Percentiles rank a stretch among this genome's conserved stretches.
These are phyloP conservation scores for Lonchura striata DNA, from an alignment of 2,113 vertebrate genomes.

Conservation along the genomic window DNA sequence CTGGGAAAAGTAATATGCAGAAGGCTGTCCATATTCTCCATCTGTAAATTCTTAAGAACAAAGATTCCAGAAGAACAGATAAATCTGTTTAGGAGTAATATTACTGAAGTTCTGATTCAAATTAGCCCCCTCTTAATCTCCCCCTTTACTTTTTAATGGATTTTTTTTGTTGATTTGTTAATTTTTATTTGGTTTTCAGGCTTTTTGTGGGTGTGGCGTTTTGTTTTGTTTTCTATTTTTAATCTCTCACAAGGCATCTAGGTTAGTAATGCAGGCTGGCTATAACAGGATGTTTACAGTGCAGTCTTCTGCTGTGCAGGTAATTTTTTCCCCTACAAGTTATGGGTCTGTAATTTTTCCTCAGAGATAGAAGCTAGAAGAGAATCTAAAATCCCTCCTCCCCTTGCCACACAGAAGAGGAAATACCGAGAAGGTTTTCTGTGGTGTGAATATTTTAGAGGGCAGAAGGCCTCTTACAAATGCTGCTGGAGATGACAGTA, in stretches of 20 bases:
- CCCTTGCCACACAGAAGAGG: background rate
- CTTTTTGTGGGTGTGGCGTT: background rate
- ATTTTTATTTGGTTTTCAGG: background rate
- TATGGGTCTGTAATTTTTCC: background rate
- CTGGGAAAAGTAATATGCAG: slow-evolving; percentile 34
- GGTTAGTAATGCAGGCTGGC: background rate
- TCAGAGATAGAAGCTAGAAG: background rate
- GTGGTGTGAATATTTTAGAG: background rate
- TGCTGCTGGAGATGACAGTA: background rate
- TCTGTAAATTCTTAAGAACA: slow-evolving; percentile 24
- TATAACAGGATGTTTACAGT: background rate
- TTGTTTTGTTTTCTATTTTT: background rate
- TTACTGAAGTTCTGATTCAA: background rate
- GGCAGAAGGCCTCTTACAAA: background rate
- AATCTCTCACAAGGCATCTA: background rate
- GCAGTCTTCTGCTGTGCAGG: background rate
- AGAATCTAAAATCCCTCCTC: background rate
- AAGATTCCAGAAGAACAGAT: background rate
- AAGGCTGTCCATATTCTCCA: background rate
- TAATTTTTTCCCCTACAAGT: background rate
- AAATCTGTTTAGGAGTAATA: background rate
- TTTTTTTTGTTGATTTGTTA: background rate
- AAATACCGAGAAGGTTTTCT: background rate
- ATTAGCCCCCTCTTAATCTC: background rate
- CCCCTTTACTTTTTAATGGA: background rate